Evolutionary conservation across 2,113 vertebrate genomes (phyloP).

Genomic region (Macquaria australasica): DNA sequence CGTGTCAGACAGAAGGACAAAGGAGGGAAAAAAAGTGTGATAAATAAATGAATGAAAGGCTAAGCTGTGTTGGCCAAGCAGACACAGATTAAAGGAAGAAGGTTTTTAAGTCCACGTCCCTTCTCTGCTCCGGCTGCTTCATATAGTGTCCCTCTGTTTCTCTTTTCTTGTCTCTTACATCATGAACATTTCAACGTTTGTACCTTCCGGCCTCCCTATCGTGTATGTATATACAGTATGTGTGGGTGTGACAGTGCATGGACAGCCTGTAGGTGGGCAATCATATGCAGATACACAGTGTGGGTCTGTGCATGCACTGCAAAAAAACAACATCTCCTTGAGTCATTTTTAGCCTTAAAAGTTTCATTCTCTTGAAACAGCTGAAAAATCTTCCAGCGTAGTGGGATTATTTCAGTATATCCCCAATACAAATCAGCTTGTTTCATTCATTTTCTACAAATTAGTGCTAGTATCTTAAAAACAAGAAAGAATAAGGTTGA

Average conservation of each 20-base stretch:
- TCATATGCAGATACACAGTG: not conserved
- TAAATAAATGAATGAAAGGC: constrained; percentile 59
- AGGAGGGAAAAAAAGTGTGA: constrained; percentile 33
- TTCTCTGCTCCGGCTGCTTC: constrained; percentile 8
- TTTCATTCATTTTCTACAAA: not conserved
- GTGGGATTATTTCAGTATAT: not conserved
- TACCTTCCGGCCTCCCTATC: not conserved
- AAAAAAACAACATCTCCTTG: not conserved
- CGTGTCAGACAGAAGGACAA: constrained; percentile 50
- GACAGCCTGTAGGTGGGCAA: not conserved
- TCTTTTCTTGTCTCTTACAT: constrained; percentile 23
- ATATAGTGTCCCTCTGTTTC: not conserved
- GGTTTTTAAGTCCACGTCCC: constrained; percentile 37
- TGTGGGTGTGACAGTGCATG: not conserved
- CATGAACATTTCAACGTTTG: not conserved
- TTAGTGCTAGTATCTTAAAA: not conserved
- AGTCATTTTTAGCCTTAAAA: not conserved
- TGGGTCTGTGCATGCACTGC: not conserved
- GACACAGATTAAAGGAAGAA: constrained; percentile 54
- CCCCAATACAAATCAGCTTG: not conserved
- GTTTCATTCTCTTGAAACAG: not conserved
- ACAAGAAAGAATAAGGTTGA: not conserved
- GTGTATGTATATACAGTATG: not conserved
- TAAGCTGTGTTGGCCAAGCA: constrained; percentile 43
- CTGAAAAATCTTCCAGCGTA: not conserved